These are phyloP conservation scores for Emydocephalus ijimae DNA, from an alignment of 2,113 vertebrate genomes.

Conservation along the genomic window DNA sequence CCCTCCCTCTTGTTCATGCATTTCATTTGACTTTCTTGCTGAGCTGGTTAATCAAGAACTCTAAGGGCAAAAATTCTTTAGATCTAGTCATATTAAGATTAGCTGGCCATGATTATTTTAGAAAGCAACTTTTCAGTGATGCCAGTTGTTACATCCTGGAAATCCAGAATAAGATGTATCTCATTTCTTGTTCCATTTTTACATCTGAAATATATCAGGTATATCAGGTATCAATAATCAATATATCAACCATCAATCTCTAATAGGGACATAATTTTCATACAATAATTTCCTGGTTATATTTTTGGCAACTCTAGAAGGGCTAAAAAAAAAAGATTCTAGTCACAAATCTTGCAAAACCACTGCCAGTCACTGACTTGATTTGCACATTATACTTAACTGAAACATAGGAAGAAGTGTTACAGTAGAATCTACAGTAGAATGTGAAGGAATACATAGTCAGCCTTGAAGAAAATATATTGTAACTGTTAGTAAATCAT, in stretches of 20 bases:
- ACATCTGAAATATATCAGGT: background rate
- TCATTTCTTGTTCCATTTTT: background rate
- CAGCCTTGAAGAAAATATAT: background rate
- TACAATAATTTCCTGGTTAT: background rate
- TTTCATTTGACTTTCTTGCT: constrained; percentile 13
- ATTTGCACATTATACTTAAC: background rate
- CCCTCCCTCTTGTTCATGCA: background rate
- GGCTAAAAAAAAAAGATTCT: background rate
- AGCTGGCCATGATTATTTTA: constrained; percentile 4
- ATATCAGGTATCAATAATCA: background rate
- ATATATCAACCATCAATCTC: background rate
- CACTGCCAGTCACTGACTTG: background rate
- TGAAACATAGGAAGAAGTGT: background rate
- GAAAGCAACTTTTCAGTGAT: background rate
- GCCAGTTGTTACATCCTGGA: background rate
- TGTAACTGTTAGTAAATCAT: background rate
- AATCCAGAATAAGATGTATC: background rate
- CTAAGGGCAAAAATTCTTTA: background rate
- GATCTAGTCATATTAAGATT: background rate
- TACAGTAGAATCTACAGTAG: background rate
- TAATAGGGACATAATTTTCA: background rate
- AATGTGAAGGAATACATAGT: background rate
- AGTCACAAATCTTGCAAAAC: background rate
- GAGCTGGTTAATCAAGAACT: constrained; percentile 13
- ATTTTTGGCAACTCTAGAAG: background rate